Percentiles rank a stretch among this genome's conserved stretches.
Conservation (phyloP, 1,140 invertebrate species). For the Gryllus bimaculatus region DNA sequence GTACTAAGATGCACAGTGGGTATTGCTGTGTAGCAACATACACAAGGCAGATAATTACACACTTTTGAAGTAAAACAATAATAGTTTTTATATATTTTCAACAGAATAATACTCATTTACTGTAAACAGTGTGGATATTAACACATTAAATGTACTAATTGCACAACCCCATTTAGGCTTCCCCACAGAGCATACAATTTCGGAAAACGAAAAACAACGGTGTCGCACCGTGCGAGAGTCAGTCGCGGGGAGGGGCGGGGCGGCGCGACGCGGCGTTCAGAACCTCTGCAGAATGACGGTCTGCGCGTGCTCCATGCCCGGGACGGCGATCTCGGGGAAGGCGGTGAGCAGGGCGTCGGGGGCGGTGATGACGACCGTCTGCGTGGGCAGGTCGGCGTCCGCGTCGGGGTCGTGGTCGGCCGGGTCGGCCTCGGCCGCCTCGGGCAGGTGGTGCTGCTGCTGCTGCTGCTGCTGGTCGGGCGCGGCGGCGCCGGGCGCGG, state of each 20-base stretch:
- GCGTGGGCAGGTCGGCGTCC: background rate
- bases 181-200: too few relatives aligned
- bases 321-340: slow-evolving; percentile 12
- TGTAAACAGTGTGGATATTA: too few relatives aligned
- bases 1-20: too few relatives aligned
- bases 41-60: too few relatives aligned
- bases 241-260: background rate
- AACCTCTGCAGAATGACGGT: slow-evolving; percentile 15
- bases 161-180: too few relatives aligned
- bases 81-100: too few relatives aligned
- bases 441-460: background rate
- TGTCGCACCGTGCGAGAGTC: background rate
- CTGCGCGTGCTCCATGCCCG: slow-evolving; percentile 12
- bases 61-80: too few relatives aligned
- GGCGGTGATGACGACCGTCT: slow-evolving; percentile 13
- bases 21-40: too few relatives aligned
- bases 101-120: too few relatives aligned
- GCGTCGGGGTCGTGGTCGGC: background rate
- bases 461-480: background rate
- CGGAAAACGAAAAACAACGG: too few relatives aligned
- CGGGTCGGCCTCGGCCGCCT: background rate
- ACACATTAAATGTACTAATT: too few relatives aligned
- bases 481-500: background rate
- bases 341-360: background rate
- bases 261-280: background rate